These are phyloP conservation scores for Propithecus coquereli DNA, from an alignment of 2,113 vertebrate genomes.

Conservation along the genomic window DNA sequence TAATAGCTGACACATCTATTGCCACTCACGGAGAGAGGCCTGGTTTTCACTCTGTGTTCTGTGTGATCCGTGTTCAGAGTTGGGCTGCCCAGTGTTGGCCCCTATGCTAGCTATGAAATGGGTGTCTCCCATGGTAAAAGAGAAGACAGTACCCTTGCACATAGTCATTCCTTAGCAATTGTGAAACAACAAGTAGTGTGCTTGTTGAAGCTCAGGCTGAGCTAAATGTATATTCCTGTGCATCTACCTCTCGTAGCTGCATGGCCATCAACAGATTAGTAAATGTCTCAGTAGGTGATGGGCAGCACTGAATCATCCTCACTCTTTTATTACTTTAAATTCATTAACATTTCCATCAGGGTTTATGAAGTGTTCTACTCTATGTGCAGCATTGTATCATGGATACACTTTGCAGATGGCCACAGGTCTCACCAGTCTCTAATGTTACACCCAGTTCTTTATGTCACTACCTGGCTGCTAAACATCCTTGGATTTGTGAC, in stretches of 20 bases:
- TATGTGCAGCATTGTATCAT: background rate
- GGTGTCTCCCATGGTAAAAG: background rate
- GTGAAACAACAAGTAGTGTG: background rate
- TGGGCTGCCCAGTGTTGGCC: background rate
- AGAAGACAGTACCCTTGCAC: background rate
- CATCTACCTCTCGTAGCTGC: background rate
- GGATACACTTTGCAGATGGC: background rate
- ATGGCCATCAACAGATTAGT: background rate
- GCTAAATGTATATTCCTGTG: background rate
- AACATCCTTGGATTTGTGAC: background rate
- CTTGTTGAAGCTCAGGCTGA: background rate
- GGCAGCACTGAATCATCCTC: background rate
- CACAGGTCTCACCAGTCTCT: background rate
- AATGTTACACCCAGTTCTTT: background rate
- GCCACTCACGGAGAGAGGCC: background rate
- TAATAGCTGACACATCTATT: background rate
- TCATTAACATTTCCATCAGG: background rate
- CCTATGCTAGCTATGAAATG: background rate
- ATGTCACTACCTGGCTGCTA: background rate
- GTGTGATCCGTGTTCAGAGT: background rate
- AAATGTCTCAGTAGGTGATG: background rate
- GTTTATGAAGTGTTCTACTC: background rate
- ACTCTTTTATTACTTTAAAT: background rate
- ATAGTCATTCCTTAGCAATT: background rate
- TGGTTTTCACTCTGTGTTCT: background rate